A percentile compares a stretch with the other conserved stretches of the same genome.
Evolutionary conservation across 2,888 invertebrate genomes (phyloP).

Genomic region (Bugulina stolonifera): DNA sequence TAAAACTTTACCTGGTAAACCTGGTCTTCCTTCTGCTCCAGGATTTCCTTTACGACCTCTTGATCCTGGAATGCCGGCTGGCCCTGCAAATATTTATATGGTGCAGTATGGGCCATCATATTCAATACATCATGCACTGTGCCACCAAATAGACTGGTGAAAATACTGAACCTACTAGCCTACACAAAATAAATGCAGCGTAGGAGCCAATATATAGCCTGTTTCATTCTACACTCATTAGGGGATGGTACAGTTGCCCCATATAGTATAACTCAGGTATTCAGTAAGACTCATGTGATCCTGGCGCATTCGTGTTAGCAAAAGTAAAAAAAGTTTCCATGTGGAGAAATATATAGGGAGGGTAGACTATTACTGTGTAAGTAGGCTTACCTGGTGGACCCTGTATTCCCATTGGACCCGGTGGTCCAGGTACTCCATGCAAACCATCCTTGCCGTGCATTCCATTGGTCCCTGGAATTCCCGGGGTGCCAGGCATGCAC

Average conservation of each 20-base stretch:
- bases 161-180: too few species aligned
- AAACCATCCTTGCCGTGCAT: conserved; percentile 31
- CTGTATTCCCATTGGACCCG: conserved; percentile 39
- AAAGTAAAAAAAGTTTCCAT: too few species aligned
- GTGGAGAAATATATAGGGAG: not conserved
- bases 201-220: too few species aligned
- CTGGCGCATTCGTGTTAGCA: too few species aligned
- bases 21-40: conserved; percentile 41
- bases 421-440: conserved; percentile 38
- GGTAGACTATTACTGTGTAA: not conserved
- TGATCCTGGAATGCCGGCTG: conserved; percentile 36
- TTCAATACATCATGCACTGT: too few species aligned
- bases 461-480: conserved; percentile 32
- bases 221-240: too few species aligned
- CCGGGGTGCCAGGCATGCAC: conserved; percentile 40
- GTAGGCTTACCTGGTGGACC: conserved; percentile 31
- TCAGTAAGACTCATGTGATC: too few species aligned
- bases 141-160: too few species aligned
- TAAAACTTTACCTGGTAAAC: conserved; percentile 36
- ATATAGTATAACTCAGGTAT: too few species aligned
- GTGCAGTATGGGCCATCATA: too few species aligned
- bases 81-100: conserved; percentile 33
- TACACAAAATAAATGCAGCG: too few species aligned
- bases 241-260: too few species aligned
- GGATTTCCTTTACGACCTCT: conserved; percentile 35